A percentile compares a stretch with the other conserved stretches of the same genome.
Evolutionary conservation across 2,797 vertebrate genomes (phyloP).

Genomic region (Danio aesculapii): DNA sequence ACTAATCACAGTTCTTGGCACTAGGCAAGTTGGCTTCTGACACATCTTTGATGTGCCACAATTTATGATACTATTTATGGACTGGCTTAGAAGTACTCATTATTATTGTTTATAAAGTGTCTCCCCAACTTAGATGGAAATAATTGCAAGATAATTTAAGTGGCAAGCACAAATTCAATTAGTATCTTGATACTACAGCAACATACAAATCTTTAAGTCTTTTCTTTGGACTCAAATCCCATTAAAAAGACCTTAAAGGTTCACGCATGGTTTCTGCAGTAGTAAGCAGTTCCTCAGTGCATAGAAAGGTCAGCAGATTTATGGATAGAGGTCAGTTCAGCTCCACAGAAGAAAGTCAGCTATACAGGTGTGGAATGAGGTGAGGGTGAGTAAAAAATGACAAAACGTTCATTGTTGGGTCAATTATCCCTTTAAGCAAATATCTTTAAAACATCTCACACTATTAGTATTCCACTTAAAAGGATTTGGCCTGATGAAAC

Average conservation of each 20-base stretch:
- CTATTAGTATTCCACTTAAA: constrained; percentile 18
- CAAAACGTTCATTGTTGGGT: not conserved
- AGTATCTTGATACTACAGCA: not conserved
- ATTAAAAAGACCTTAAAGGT: not conserved
- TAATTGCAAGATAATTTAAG: not conserved
- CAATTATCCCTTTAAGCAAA: not conserved
- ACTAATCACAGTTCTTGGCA: not conserved
- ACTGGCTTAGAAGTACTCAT: not conserved
- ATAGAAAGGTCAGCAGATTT: not conserved
- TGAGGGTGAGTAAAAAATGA: not conserved
- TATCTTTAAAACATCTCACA: not conserved
- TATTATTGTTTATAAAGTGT: not conserved
- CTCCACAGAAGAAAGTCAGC: not conserved
- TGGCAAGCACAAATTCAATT: constrained; percentile 2
- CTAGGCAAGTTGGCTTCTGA: not conserved
- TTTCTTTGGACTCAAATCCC: not conserved
- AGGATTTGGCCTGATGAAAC: constrained; percentile 7
- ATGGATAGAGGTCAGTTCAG: not conserved
- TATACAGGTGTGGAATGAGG: not conserved
- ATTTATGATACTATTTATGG: not conserved
- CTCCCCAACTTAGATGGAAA: not conserved
- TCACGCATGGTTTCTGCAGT: not conserved
- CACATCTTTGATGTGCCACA: not conserved
- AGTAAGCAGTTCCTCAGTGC: not conserved
- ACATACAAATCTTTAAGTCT: not conserved